A percentile compares a stretch with the other conserved stretches of the same genome.
phyloP scores from a whole-genome alignment of 23 tunicate species.

The Styela plicata region DNA sequence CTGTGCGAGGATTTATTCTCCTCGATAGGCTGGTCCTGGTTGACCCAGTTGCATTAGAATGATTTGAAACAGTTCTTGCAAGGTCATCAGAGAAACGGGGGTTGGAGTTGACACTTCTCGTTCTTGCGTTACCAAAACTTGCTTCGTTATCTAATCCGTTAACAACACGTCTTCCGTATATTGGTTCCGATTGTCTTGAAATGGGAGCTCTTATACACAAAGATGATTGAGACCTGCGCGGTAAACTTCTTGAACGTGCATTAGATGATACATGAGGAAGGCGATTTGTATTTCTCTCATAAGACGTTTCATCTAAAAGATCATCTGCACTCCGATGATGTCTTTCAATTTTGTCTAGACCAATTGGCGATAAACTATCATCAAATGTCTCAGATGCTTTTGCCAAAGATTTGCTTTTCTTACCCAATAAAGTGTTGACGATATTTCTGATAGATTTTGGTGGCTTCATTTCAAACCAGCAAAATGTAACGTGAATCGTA shows the following conservation, averaged over 20 bases:
- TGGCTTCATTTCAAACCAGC: slow-evolving; percentile 27
- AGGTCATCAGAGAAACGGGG: neutral
- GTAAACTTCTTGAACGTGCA: slow-evolving; percentile 1
- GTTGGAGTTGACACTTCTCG: neutral
- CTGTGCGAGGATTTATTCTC: neutral
- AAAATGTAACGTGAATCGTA: neutral
- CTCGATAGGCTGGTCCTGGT: neutral
- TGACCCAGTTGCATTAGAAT: too few relatives aligned
- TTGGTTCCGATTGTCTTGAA: neutral
- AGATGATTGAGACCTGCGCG: slow-evolving; percentile 20
- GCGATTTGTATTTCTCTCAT: neutral
- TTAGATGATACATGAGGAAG: neutral
- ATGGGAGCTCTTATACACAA: neutral
- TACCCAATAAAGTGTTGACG: slow-evolving; percentile 20
- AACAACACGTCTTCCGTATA: neutral
- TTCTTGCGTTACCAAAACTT: too few relatives aligned
- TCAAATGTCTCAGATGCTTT: neutral
- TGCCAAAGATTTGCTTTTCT: neutral
- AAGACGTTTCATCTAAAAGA: neutral
- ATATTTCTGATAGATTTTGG: slow-evolving; percentile 20
- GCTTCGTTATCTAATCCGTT: neutral
- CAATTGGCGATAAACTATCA: neutral
- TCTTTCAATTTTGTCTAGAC: slow-evolving; percentile 2
- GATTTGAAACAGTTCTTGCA: neutral
- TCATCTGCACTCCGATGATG: slow-evolving; percentile 27